Percentiles rank a stretch among this genome's conserved stretches.
Evolutionary conservation across 2,888 invertebrate genomes (phyloP).

Genomic region (Ecliptopera silaceata): DNA sequence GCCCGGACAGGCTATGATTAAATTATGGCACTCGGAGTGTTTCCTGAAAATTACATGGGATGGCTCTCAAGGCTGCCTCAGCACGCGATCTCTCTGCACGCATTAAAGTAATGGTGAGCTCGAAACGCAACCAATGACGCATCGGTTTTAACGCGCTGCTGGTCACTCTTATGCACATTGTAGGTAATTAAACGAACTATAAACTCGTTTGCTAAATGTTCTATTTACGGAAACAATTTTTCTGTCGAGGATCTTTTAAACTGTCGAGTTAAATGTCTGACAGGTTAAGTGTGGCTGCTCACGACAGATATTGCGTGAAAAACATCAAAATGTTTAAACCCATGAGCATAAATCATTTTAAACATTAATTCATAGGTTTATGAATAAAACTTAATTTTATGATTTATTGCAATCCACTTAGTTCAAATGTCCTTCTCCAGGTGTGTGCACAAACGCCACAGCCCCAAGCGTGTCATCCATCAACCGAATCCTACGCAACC

Average conservation of each 20-base stretch:
- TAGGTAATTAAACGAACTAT: slow-evolving; percentile 44
- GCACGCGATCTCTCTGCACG: slow-evolving; percentile 78
- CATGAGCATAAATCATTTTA: neutral
- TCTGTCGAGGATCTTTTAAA: slow-evolving; percentile 26
- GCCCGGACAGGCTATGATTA: slow-evolving; percentile 77
- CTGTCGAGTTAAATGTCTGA: neutral
- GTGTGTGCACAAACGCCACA: slow-evolving; percentile 96
- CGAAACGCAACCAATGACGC: slow-evolving; percentile 77
- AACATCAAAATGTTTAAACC: neutral
- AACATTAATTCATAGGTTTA: no score
- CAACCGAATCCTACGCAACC: slow-evolving; percentile 96
- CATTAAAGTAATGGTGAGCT: slow-evolving; percentile 66
- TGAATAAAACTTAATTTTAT: no score
- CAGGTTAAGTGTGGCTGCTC: neutral
- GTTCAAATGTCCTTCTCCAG: slow-evolving; percentile 76
- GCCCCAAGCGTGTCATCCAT: slow-evolving; percentile 99
- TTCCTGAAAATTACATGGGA: slow-evolving; percentile 82
- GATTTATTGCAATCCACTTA: neutral
- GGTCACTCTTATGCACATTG: slow-evolving; percentile 62
- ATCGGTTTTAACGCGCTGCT: slow-evolving; percentile 74
- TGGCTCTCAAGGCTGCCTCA: slow-evolving; percentile 76
- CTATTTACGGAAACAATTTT: slow-evolving; percentile 42
- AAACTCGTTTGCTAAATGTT: slow-evolving; percentile 37
- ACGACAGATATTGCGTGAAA: neutral
- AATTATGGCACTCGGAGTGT: slow-evolving; percentile 79